Conservation (phyloP, 2,113 vertebrate species). For the Pungitius pungitius region DNA sequence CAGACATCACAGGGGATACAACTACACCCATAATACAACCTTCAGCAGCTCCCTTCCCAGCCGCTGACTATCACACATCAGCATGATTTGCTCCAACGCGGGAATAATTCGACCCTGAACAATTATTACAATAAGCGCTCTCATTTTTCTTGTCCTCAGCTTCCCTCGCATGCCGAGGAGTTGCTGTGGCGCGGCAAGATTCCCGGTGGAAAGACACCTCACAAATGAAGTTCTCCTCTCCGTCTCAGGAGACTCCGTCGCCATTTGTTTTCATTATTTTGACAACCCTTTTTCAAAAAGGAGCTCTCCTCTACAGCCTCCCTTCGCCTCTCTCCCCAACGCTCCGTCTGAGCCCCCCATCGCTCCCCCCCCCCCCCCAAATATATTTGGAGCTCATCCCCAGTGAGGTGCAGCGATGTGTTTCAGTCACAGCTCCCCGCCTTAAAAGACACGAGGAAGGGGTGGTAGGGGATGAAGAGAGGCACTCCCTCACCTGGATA, state of each 20-base stretch:
- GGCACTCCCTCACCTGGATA: slow-evolving; percentile 73
- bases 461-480: slow-evolving; percentile 45
- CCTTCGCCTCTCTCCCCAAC: slow-evolving; percentile 26
- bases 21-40: slow-evolving; percentile 78
- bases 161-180: slow-evolving; percentile 52
- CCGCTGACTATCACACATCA: slow-evolving; percentile 82
- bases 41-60: slow-evolving; percentile 78
- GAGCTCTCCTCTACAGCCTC: slow-evolving; percentile 67
- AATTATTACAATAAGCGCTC: slow-evolving; percentile 82
- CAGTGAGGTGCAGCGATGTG: slow-evolving; percentile 75
- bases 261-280: slow-evolving; percentile 87
- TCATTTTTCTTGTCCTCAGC: slow-evolving; percentile 76
- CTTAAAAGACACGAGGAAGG: slow-evolving; percentile 66
- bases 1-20: slow-evolving; percentile 78
- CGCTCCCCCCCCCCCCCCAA: slow-evolving; percentile 25
- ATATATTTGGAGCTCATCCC: slow-evolving; percentile 77
- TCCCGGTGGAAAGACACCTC: slow-evolving; percentile 63
- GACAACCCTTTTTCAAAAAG: slow-evolving; percentile 79
- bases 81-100: slow-evolving; percentile 85
- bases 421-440: slow-evolving; percentile 80
- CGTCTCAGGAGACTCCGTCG: slow-evolving; percentile 75
- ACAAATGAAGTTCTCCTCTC: slow-evolving; percentile 82
- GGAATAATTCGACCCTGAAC: slow-evolving; percentile 92
- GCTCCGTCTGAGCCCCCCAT: slow-evolving; percentile 13
- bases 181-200: slow-evolving; percentile 56